Percentiles rank a stretch among this genome's conserved stretches.
phyloP scores from a whole-genome alignment of 1,140 invertebrate species.

The Platorchestia sp. region DNA sequence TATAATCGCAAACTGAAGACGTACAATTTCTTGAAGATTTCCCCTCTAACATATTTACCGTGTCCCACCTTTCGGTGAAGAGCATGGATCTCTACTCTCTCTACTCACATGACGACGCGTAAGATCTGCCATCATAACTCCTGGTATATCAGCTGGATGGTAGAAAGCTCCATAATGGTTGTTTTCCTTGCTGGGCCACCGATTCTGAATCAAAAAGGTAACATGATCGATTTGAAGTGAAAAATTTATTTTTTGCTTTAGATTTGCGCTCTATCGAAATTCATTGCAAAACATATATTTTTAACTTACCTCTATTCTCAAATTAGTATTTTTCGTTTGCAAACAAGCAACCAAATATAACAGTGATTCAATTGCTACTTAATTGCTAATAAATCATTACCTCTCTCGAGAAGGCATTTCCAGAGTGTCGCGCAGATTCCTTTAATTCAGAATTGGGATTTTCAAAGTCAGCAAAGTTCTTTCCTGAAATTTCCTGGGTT shows the following conservation, averaged over 20 bases:
- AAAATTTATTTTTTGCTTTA: not conserved
- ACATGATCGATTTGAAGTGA: not conserved
- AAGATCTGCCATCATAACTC: conserved; percentile 13
- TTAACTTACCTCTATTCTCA: not conserved
- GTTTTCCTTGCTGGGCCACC: conserved; percentile 17
- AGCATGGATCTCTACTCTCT: not conserved
- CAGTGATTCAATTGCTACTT: not conserved
- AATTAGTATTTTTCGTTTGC: not conserved
- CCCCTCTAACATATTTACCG: not conserved
- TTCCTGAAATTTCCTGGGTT: not conserved
- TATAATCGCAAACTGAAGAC: not conserved
- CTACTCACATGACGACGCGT: conserved; percentile 26
- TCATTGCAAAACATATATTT: not conserved
- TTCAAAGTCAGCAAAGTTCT: conserved; percentile 4
- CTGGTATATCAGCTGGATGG: conserved; percentile 35
- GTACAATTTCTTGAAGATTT: not conserved
- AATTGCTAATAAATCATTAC: not conserved
- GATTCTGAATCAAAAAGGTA: not conserved
- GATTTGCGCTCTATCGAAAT: not conserved
- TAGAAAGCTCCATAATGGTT: conserved; percentile 15
- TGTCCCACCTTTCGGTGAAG: not conserved
- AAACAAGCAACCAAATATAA: not conserved
- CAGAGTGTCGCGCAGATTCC: not conserved
- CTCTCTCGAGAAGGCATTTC: not conserved
- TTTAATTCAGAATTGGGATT: not conserved